Evolutionary conservation across 1,140 invertebrate species (phyloP).

Genomic region (Aphelenchoides avenae): DNA sequence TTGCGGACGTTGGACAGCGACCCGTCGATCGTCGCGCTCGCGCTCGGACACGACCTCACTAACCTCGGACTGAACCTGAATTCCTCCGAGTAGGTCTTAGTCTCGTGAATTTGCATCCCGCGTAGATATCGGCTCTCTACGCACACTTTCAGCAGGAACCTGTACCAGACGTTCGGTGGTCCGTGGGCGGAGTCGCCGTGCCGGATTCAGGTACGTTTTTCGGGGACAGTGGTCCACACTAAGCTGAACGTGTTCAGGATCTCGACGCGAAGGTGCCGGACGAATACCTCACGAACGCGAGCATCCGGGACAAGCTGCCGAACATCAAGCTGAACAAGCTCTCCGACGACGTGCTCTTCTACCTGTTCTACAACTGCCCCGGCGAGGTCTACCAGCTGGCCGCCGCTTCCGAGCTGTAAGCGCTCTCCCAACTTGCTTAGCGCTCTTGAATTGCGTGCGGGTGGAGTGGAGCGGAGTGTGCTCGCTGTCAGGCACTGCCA

Average conservation of each 20-base stretch:
- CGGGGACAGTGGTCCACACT: too few relatives aligned
- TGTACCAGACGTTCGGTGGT: constrained; percentile 93
- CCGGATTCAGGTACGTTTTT: too few relatives aligned
- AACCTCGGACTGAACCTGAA: constrained; percentile 94
- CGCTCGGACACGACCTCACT: constrained; percentile 91
- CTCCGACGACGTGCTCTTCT: constrained; percentile 97
- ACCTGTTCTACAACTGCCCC: constrained; percentile 97
- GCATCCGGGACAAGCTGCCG: constrained; percentile 71
- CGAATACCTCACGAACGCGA: constrained; percentile 89
- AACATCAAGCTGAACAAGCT: constrained; percentile 90
- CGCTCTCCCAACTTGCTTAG: constrained; percentile 42
- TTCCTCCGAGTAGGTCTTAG: constrained; percentile 72
- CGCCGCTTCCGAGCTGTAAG: constrained; percentile 91
- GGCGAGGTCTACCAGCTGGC: constrained; percentile 93
- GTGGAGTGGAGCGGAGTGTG: constrained; percentile 57
- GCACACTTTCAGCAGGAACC: constrained; percentile 64
- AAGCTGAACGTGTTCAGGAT: too few relatives aligned
- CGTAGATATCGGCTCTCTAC: neutral
- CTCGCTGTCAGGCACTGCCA: constrained; percentile 21
- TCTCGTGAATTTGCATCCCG: neutral
- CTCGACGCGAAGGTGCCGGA: constrained; percentile 90
- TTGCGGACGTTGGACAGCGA: constrained; percentile 84
- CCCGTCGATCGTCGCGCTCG: constrained; percentile 71
- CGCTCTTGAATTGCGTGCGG: constrained; percentile 1
- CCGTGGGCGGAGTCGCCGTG: constrained; percentile 95